phyloP scores from a whole-genome alignment of 1,140 invertebrate species.

The Caenorhabditis tropicalis region DNA sequence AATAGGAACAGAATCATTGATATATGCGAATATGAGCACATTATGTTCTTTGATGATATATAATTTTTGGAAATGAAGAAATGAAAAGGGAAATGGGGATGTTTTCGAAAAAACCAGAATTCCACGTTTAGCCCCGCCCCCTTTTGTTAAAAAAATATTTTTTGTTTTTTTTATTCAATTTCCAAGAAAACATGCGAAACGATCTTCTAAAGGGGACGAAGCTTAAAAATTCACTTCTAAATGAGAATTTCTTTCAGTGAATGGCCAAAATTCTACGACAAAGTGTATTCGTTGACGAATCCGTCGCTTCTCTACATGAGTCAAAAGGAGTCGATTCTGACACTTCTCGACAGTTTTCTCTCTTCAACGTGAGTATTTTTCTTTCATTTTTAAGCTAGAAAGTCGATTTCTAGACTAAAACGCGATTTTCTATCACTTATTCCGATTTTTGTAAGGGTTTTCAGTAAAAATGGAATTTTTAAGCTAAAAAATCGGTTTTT shows the following conservation, averaged over 20 bases:
- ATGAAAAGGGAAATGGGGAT: neutral
- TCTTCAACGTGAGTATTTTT: slow-evolving; percentile 83
- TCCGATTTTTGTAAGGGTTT: too few species aligned
- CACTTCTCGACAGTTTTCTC: slow-evolving; percentile 87
- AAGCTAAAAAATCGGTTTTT: too few species aligned
- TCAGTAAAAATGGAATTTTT: too few species aligned
- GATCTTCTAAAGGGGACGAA: neutral
- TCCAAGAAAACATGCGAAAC: neutral
- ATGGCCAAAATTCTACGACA: slow-evolving; percentile 91
- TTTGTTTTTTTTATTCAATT: too few species aligned
- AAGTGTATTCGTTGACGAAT: slow-evolving; percentile 89
- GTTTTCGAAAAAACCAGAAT: too few species aligned
- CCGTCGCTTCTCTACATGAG: slow-evolving; percentile 88
- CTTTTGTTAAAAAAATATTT: too few species aligned
- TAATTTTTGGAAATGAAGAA: neutral
- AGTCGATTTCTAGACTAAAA: too few species aligned
- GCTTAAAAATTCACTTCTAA: neutral
- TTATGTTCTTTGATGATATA: neutral
- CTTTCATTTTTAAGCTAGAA: too few species aligned
- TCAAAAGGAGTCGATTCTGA: slow-evolving; percentile 84
- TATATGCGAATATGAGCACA: slow-evolving; percentile 14
- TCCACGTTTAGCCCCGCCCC: too few species aligned
- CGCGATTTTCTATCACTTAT: too few species aligned
- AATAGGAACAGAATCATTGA: slow-evolving; percentile 29
- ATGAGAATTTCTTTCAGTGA: slow-evolving; percentile 75